A percentile compares a stretch with the other conserved stretches of the same genome.
Evolutionary conservation across 2,113 vertebrate genomes (phyloP).

Genomic region (Acanthochromis polyacanthus): DNA sequence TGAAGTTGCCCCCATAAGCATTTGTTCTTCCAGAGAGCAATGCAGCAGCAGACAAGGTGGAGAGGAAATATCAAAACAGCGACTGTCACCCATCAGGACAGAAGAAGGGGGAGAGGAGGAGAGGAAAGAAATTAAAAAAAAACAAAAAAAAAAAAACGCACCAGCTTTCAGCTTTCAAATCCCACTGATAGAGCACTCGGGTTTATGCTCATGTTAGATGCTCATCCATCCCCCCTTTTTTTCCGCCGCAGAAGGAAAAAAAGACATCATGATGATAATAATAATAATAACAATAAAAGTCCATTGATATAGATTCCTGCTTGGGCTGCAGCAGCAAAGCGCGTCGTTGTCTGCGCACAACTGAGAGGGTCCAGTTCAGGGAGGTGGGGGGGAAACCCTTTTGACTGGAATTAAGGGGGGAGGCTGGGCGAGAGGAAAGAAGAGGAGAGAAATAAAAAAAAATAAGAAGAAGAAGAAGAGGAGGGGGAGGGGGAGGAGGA

Average conservation of each 20-base stretch:
- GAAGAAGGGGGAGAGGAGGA: neutral
- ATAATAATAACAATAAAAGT: constrained; percentile 31
- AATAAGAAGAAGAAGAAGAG: neutral
- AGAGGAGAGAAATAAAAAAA: neutral
- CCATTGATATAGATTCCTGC: constrained; percentile 67
- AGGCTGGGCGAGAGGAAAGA: constrained; percentile 50
- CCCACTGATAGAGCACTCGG: constrained; percentile 46
- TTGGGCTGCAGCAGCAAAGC: constrained; percentile 50
- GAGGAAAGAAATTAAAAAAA: neutral
- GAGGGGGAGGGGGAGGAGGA: constrained; percentile 46
- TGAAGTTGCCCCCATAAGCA: constrained; percentile 60
- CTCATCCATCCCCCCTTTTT: neutral
- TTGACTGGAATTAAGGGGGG: constrained; percentile 79
- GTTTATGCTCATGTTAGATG: constrained; percentile 35
- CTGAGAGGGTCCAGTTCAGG: constrained; percentile 77
- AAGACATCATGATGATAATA: neutral
- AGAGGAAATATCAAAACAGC: constrained; percentile 43
- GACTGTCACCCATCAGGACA: constrained; percentile 51
- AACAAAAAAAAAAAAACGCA: constrained; percentile 19
- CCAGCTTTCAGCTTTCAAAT: constrained; percentile 31
- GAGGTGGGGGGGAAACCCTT: constrained; percentile 75
- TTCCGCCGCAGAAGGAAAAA: neutral
- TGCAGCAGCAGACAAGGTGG: constrained; percentile 15
- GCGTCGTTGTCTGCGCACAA: constrained; percentile 55
- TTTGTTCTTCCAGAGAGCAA: constrained; percentile 47